A percentile compares a stretch with the other conserved stretches of the same genome.
Evolutionary conservation across 30 jellyfish, hydroid and myxozoan genomes (phyloP).

Genomic region (Pseudorhiza aurosa): DNA sequence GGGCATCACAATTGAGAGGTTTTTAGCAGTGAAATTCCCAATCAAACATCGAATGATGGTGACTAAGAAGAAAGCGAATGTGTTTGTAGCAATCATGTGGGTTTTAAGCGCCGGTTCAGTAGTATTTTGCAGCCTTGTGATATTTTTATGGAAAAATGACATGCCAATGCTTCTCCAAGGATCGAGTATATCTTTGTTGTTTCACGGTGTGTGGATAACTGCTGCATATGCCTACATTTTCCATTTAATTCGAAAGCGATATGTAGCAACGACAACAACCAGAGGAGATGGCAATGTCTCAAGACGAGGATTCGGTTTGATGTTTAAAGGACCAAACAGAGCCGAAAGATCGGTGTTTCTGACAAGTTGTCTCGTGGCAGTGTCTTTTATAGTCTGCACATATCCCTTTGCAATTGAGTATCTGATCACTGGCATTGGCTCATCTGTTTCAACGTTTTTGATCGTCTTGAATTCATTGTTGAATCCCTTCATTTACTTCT

Average conservation of each 20-base stretch:
- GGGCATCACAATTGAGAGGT: slow-evolving; percentile 12
- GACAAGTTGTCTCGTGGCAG: slow-evolving; percentile 37
- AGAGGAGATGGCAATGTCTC: neutral
- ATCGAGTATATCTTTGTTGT: neutral
- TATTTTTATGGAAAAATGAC: neutral
- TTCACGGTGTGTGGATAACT: neutral
- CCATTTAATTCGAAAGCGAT: neutral
- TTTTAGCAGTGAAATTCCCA: slow-evolving; percentile 31
- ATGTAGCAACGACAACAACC: neutral
- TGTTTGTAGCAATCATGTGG: neutral
- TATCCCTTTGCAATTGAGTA: slow-evolving; percentile 47
- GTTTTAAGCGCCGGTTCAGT: neutral
- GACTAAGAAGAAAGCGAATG: neutral
- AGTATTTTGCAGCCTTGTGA: neutral
- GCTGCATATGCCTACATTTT: neutral
- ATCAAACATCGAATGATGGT: slow-evolving; percentile 2
- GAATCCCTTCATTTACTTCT: slow-evolving; percentile 59
- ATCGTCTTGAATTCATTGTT: slow-evolving; percentile 25
- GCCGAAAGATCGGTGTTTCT: slow-evolving; percentile 22
- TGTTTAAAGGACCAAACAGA: neutral
- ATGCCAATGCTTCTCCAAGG: neutral
- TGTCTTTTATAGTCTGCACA: slow-evolving; percentile 37
- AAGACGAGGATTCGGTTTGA: neutral
- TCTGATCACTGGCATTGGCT: neutral
- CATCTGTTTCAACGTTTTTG: neutral